A percentile compares a stretch with the other conserved stretches of the same genome.
Evolutionary conservation across 2,888 invertebrate genomes (phyloP).

Genomic region (Mamestra brassicae): DNA sequence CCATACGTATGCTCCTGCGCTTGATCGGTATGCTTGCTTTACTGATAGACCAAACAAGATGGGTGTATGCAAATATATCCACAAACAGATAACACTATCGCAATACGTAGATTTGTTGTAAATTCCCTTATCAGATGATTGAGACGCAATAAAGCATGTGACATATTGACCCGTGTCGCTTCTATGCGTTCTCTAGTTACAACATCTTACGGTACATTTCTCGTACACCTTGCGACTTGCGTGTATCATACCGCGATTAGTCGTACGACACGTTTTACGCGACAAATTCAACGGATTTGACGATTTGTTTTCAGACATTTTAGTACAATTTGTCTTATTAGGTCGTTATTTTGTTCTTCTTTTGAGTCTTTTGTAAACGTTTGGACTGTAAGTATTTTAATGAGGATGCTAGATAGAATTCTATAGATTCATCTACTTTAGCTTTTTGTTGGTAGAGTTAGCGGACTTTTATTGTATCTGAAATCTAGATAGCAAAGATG

Average conservation of each 20-base stretch:
- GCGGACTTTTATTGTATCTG: slow-evolving; percentile 4
- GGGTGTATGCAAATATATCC: slow-evolving; percentile 51
- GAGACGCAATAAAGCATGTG: slow-evolving; percentile 68
- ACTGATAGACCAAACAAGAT: slow-evolving; percentile 44
- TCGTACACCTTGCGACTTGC: slow-evolving; percentile 74
- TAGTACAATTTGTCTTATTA: slow-evolving; percentile 38
- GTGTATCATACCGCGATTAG: slow-evolving; percentile 66
- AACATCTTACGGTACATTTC: slow-evolving; percentile 79
- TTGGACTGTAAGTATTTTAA: slow-evolving; percentile 16
- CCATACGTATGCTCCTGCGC: slow-evolving; percentile 29
- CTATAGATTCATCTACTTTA: slow-evolving; percentile 4
- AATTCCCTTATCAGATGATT: slow-evolving; percentile 67
- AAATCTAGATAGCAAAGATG: neutral
- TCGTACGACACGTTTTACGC: slow-evolving; percentile 72
- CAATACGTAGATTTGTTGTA: slow-evolving; percentile 39
- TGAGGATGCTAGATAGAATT: slow-evolving; percentile 14
- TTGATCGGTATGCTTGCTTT: slow-evolving; percentile 13
- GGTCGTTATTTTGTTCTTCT: slow-evolving; percentile 17
- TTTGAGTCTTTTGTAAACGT: neutral
- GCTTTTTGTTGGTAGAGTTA: slow-evolving; percentile 20
- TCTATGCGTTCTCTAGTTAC: slow-evolving; percentile 77
- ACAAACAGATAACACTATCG: slow-evolving; percentile 29
- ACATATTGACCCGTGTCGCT: slow-evolving; percentile 70
- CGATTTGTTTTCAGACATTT: slow-evolving; percentile 46
- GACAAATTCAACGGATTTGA: slow-evolving; percentile 60